A percentile compares a stretch with the other conserved stretches of the same genome.
Evolutionary conservation across 2,888 invertebrate species (phyloP).

Genomic region (Drosophila gaucha): DNA sequence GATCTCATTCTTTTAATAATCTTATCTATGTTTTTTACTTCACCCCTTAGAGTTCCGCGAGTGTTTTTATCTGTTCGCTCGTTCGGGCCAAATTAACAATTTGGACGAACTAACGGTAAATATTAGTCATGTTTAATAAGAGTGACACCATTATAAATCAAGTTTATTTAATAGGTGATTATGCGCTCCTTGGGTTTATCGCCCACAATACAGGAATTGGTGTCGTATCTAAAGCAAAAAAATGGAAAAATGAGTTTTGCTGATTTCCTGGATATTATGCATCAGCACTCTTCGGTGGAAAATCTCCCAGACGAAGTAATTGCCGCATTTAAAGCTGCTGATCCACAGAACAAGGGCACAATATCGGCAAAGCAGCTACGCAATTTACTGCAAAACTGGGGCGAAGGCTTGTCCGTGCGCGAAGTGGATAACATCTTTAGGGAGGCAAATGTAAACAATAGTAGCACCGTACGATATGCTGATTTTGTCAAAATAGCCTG

Average conservation of each 20-base stretch:
- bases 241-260: slow-evolving; percentile 97
- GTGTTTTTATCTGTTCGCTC: slow-evolving; percentile 97
- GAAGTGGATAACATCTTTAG: slow-evolving; percentile 96
- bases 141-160: neutral
- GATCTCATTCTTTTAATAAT: slow-evolving; percentile 42
- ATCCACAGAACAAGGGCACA: slow-evolving; percentile 89
- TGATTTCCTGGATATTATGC: slow-evolving; percentile 97
- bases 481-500: slow-evolving; percentile 97
- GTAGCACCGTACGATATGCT: slow-evolving; percentile 93
- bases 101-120: slow-evolving; percentile 93
- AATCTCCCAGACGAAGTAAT: slow-evolving; percentile 88
- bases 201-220: slow-evolving; percentile 95
- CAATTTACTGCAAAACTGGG: slow-evolving; percentile 95
- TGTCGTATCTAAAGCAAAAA: slow-evolving; percentile 91
- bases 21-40: slow-evolving; percentile 41
- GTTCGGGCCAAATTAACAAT: slow-evolving; percentile 94
- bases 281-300: slow-evolving; percentile 90
- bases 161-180: slow-evolving; percentile 86
- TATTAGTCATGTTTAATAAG: slow-evolving; percentile 10
- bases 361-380: slow-evolving; percentile 93
- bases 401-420: slow-evolving; percentile 92
- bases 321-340: slow-evolving; percentile 95
- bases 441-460: slow-evolving; percentile 93
- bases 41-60: slow-evolving; percentile 93
- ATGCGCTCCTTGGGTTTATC: slow-evolving; percentile 98